Percentiles rank a stretch among this genome's conserved stretches.
phyloP scores from a whole-genome alignment of 2,113 vertebrate species.

The Centropristis striata region DNA sequence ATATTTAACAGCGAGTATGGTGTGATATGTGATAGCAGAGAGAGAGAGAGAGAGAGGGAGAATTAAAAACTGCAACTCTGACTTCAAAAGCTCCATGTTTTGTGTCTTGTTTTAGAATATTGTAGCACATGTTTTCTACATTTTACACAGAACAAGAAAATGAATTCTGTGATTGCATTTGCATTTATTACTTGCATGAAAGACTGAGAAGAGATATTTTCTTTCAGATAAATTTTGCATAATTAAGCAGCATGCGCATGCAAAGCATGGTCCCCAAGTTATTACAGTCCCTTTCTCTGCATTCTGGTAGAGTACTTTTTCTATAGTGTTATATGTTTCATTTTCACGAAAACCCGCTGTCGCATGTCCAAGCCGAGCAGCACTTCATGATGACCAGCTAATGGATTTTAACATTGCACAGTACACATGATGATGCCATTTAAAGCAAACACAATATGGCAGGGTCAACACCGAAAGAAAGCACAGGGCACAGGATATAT shows the following conservation, averaged over 20 bases:
- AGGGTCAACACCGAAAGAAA: neutral
- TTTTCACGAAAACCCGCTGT: neutral
- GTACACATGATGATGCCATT: conserved; percentile 22
- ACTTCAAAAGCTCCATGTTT: neutral
- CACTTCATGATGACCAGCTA: conserved; percentile 39
- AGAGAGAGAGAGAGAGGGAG: neutral
- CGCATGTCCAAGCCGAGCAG: conserved; percentile 15
- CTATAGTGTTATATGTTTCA: neutral
- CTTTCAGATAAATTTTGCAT: neutral
- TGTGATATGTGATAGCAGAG: neutral
- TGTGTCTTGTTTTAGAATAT: neutral
- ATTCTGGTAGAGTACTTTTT: neutral
- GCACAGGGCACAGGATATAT: neutral
- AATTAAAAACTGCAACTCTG: neutral
- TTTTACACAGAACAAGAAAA: neutral
- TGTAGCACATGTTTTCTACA: neutral
- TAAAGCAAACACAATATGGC: conserved; percentile 30
- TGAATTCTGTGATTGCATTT: neutral
- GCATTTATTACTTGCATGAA: neutral
- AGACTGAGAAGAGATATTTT: neutral
- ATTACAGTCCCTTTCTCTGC: neutral
- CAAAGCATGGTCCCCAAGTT: neutral
- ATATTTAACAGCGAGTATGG: neutral
- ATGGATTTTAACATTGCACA: conserved; percentile 48
- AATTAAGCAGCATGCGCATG: neutral